These are phyloP conservation scores for Labeo calbasu DNA, from an alignment of 2,797 vertebrate genomes.

Conservation along the genomic window DNA sequence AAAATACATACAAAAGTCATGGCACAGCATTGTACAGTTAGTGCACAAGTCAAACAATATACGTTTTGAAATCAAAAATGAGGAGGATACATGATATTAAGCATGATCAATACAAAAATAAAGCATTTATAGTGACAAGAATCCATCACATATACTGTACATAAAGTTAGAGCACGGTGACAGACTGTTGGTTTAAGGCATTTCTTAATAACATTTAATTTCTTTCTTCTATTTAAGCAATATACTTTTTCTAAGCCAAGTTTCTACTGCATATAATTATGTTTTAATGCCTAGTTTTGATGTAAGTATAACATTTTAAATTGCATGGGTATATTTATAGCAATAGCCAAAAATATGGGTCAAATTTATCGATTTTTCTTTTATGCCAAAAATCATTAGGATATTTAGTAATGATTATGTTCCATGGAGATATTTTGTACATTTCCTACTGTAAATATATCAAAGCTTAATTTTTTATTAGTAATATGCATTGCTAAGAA, in stretches of 20 bases:
- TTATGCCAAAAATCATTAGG: too few relatives aligned
- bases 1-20: conserved; percentile 56
- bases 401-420: too few relatives aligned
- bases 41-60: conserved; percentile 56
- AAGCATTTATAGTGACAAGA: conserved; percentile 24
- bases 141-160: neutral
- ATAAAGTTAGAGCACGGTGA: conserved; percentile 24
- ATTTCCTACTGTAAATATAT: too few relatives aligned
- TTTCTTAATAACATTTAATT: conserved; percentile 15
- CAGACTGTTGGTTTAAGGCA: neutral
- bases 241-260: neutral
- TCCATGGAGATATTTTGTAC: too few relatives aligned
- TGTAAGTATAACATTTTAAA: neutral
- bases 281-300: neutral
- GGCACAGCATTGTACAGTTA: conserved; percentile 56
- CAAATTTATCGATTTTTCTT: too few relatives aligned
- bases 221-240: neutral
- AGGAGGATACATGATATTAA: conserved; percentile 12
- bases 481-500: too few relatives aligned
- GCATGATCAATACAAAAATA: conserved; percentile 29
- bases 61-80: conserved; percentile 20
- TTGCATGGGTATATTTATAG: too few relatives aligned
- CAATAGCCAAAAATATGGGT: too few relatives aligned
- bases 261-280: neutral
- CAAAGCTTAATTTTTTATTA: too few relatives aligned